Conservation (phyloP, 1,140 invertebrate genomes). For the Cyrtorhinus lividipennis region DNA sequence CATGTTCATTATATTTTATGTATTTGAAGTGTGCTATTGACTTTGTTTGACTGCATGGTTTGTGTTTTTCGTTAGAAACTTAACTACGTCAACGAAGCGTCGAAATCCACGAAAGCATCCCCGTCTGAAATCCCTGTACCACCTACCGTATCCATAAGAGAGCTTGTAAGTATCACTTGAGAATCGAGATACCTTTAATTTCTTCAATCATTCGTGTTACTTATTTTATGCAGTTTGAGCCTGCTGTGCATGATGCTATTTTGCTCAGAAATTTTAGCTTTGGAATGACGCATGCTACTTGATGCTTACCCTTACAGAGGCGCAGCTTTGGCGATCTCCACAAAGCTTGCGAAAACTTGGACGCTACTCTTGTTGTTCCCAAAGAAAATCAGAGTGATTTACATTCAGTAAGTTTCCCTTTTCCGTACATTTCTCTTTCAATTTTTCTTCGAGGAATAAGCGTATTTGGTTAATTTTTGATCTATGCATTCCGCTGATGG, state of each 20-base stretch:
- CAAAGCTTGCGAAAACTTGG: slow-evolving; percentile 23
- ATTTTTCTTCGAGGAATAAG: too few relatives aligned
- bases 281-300: too few relatives aligned
- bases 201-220: too few relatives aligned
- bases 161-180: slow-evolving; percentile 25
- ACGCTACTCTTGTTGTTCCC: neutral
- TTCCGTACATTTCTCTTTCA: too few relatives aligned
- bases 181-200: too few relatives aligned
- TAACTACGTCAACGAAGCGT: slow-evolving; percentile 25
- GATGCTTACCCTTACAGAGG: slow-evolving; percentile 20
- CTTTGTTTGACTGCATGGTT: slow-evolving; percentile 11
- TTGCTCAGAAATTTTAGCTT: too few relatives aligned
- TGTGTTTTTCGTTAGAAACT: slow-evolving; percentile 24
- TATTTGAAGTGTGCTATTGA: too few relatives aligned
- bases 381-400: slow-evolving; percentile 5
- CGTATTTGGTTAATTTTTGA: too few relatives aligned
- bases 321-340: slow-evolving; percentile 25
- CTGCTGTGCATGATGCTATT: too few relatives aligned
- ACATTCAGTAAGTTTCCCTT: slow-evolving; percentile 4
- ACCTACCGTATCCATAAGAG: slow-evolving; percentile 25
- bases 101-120: slow-evolving; percentile 17
- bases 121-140: slow-evolving; percentile 25
- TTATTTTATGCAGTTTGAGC: too few relatives aligned
- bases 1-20: too few relatives aligned
- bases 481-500: too few relatives aligned